These are phyloP conservation scores for Hippocampus mohnikei DNA, from an alignment of 2,113 vertebrate species.

Conservation along the genomic window DNA sequence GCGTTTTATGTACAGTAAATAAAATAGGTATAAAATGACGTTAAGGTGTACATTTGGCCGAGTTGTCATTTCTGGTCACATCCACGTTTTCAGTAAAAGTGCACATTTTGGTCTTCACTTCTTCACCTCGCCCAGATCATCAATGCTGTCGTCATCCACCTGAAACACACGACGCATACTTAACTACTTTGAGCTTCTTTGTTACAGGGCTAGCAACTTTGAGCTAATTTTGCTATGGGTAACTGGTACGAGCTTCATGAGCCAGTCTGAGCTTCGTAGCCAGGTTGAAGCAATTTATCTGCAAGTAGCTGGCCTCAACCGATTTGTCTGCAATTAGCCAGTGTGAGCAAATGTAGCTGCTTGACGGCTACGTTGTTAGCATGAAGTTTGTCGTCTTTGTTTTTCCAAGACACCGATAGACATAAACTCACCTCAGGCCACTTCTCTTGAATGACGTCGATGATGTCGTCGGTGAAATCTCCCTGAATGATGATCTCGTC, in stretches of 20 bases:
- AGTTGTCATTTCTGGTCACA: constrained; percentile 74
- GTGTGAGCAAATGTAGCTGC: no score
- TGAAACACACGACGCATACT: constrained; percentile 37
- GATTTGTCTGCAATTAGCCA: no score
- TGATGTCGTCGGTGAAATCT: constrained; percentile 98
- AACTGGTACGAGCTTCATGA: no score
- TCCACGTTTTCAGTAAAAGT: constrained; percentile 79
- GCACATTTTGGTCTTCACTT: constrained; percentile 84
- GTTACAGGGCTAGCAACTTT: no score
- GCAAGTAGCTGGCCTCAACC: no score
- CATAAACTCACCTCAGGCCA: constrained; percentile 86
- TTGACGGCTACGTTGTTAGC: not conserved
- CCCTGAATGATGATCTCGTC: constrained; percentile 99
- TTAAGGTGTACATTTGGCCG: constrained; percentile 81
- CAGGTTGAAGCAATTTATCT: no score
- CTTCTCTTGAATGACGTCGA: constrained; percentile 97
- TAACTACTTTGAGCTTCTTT: no score
- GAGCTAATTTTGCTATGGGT: no score
- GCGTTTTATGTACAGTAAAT: constrained; percentile 82
- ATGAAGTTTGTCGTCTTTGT: not conserved
- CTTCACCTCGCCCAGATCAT: constrained; percentile 98
- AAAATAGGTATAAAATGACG: constrained; percentile 81
- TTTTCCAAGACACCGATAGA: not conserved
- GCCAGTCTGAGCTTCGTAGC: no score
- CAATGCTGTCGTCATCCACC: constrained; percentile 98